phyloP scores from a whole-genome alignment of 2,113 vertebrate species.

The Chamaetylas fuelleborni region DNA sequence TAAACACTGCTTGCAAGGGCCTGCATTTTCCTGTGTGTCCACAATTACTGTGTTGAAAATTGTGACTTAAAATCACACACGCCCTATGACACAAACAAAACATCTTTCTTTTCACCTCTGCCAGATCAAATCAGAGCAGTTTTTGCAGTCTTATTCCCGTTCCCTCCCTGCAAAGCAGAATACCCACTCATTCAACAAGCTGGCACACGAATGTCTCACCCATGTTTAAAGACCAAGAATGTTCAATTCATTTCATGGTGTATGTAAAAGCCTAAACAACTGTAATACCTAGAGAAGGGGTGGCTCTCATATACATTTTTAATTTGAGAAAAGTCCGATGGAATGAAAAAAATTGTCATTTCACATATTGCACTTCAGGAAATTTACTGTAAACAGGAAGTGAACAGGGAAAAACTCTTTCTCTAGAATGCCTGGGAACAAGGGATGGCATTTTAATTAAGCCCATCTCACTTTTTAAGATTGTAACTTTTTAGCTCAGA shows the following conservation, averaged over 20 bases:
- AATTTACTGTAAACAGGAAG: background rate
- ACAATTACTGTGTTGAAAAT: background rate
- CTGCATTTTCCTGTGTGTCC: background rate
- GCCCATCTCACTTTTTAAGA: background rate
- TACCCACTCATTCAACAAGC: background rate
- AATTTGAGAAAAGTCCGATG: background rate
- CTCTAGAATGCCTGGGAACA: background rate
- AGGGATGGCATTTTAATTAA: background rate
- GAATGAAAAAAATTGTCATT: background rate
- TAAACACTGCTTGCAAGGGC: background rate
- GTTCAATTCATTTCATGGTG: rapidly evolving
- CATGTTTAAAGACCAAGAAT: background rate
- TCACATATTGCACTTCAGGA: background rate
- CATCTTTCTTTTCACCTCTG: background rate
- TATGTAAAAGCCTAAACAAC: background rate
- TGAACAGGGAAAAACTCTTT: background rate
- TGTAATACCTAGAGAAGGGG: background rate
- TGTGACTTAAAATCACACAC: background rate
- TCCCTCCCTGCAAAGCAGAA: background rate
- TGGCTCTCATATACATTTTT: background rate
- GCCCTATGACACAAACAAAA: background rate
- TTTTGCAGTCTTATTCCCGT: background rate
- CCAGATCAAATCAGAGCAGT: background rate
- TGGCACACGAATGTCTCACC: background rate
- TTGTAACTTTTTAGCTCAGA: background rate